Evolutionary conservation across 1,140 invertebrate genomes (phyloP).

Genomic region (Hetaerina americana): DNA sequence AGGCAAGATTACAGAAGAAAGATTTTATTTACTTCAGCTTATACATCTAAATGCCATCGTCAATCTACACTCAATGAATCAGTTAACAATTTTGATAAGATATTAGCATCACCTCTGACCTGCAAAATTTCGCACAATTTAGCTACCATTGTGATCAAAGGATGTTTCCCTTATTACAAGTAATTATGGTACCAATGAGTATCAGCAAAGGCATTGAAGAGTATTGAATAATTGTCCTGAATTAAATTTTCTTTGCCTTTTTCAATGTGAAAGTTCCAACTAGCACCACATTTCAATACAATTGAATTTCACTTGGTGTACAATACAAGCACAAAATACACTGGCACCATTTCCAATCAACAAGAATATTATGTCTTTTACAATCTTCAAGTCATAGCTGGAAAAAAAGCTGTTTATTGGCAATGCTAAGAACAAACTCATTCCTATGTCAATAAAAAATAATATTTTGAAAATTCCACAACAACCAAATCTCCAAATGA

Average conservation of each 20-base stretch:
- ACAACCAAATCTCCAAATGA: no score
- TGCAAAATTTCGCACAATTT: background rate
- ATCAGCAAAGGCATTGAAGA: background rate
- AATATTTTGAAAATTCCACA: no score
- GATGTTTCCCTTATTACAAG: background rate
- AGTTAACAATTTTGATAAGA: background rate
- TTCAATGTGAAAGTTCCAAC: background rate
- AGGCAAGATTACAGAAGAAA: background rate
- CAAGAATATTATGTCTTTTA: background rate
- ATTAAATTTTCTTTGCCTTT: background rate
- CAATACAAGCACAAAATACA: background rate
- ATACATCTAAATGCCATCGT: background rate
- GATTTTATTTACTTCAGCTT: background rate
- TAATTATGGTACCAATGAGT: background rate
- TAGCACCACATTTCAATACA: background rate
- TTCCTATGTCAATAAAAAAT: no score
- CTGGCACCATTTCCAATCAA: background rate
- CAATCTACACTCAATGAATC: background rate
- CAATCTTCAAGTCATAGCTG: background rate
- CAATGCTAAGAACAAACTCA: no score
- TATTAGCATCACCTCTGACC: no score
- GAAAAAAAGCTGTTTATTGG: no score
- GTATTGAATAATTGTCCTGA: background rate
- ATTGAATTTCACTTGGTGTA: background rate
- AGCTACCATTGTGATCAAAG: background rate